Percentiles rank a stretch among this genome's conserved stretches.
phyloP scores from a whole-genome alignment of 2,113 vertebrate genomes.

The Ibidorhyncha struthersii region DNA sequence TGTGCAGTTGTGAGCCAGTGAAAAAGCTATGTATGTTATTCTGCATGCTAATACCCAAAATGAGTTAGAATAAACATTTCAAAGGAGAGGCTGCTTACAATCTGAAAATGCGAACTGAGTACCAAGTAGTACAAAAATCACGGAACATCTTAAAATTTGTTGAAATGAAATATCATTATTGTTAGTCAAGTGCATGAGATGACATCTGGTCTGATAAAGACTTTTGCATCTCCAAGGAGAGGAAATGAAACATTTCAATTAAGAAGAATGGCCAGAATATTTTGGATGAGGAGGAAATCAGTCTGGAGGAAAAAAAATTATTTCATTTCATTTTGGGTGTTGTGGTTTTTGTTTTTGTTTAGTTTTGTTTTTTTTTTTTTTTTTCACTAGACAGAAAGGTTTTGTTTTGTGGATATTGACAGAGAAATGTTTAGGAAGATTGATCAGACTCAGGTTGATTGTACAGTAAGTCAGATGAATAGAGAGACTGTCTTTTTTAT shows the following conservation, averaged over 20 bases:
- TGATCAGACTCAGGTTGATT: background rate
- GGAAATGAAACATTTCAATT: slow-evolving; percentile 37
- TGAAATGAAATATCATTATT: slow-evolving; percentile 19
- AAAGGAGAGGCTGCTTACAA: background rate
- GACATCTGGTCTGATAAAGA: slow-evolving; percentile 36
- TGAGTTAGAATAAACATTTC: background rate
- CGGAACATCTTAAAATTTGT: background rate
- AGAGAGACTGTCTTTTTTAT: background rate
- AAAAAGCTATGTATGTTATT: background rate
- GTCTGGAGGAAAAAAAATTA: background rate
- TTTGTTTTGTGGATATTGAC: background rate
- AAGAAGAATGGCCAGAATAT: slow-evolving; percentile 26
- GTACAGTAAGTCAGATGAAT: background rate
- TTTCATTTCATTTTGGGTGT: background rate
- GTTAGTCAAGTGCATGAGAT: slow-evolving; percentile 37
- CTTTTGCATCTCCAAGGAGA: slow-evolving; percentile 21
- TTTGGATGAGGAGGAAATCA: slow-evolving; percentile 8
- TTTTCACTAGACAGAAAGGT: background rate
- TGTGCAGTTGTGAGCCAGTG: background rate
- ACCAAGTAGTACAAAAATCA: slow-evolving; percentile 11
- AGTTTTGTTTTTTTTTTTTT: background rate
- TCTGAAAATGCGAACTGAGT: slow-evolving; percentile 8
- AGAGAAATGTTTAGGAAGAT: background rate
- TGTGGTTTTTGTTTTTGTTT: background rate
- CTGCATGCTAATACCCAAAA: slow-evolving; percentile 20